Conservation (phyloP, 2,113 vertebrate species). For the Gasterosteus aculeatus region DNA sequence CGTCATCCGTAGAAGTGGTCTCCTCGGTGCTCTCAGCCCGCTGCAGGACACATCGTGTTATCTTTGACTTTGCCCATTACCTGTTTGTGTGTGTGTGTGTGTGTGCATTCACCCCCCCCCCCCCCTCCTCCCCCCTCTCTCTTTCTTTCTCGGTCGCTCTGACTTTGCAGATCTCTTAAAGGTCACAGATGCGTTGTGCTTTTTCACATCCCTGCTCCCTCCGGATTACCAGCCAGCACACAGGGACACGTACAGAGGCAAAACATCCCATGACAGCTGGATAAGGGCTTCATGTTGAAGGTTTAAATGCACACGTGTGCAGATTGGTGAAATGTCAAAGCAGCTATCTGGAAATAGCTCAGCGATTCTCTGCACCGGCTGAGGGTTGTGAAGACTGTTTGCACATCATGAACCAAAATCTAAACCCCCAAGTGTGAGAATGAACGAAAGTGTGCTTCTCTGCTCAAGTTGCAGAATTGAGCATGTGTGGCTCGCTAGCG, state of each 20-base stretch:
- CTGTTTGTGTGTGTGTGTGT: conserved; percentile 4
- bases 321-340: not conserved
- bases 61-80: conserved; percentile 35
- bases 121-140: not conserved
- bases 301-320: conserved; percentile 5
- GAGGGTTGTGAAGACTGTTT: not conserved
- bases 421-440: not conserved
- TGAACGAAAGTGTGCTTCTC: not conserved
- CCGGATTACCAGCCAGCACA: not conserved
- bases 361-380: not conserved
- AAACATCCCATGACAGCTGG: not conserved
- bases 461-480: not conserved
- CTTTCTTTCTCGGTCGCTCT: conserved; percentile 9
- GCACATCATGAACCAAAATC: not conserved
- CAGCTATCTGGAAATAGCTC: not conserved
- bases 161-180: conserved; percentile 62
- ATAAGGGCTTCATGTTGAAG: not conserved
- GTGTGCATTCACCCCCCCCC: not conserved
- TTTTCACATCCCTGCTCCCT: conserved; percentile 13
- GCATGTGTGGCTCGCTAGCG: not conserved
- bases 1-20: conserved; percentile 44
- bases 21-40: not conserved
- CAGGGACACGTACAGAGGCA: not conserved
- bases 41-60: conserved; percentile 14
- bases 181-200: conserved; percentile 25